Percentiles rank a stretch among this genome's conserved stretches.
Conservation (phyloP, 2,113 vertebrate species). For the Rhinoderma darwinii region DNA sequence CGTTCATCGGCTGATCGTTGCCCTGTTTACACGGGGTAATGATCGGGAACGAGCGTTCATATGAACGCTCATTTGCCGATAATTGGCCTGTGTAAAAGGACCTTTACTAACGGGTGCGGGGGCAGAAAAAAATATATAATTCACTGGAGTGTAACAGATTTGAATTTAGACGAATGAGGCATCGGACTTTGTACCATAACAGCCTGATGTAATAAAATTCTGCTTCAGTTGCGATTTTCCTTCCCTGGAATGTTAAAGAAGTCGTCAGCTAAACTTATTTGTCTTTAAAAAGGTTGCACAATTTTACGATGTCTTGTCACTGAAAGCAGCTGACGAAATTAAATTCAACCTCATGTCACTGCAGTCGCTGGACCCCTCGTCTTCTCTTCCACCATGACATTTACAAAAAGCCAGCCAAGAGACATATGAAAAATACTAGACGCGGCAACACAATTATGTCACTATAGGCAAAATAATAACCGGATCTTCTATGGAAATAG, state of each 20-base stretch:
- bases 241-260: conserved; percentile 42
- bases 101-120: no score
- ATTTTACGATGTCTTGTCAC: conserved; percentile 34
- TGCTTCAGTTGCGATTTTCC: neutral
- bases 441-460: conserved; percentile 7
- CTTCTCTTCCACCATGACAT: conserved; percentile 5
- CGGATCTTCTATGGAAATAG: conserved; percentile 6
- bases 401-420: neutral
- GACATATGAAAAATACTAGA: neutral
- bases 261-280: conserved; percentile 45
- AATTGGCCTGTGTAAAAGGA: no score
- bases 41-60: no score
- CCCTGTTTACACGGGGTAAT: no score
- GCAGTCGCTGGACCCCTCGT: neutral
- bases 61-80: no score
- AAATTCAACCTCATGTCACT: neutral
- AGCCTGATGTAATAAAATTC: conserved; percentile 22
- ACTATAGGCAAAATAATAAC: neutral
- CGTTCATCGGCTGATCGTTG: no score
- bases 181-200: conserved; percentile 38
- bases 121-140: no score
- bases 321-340: conserved; percentile 25
- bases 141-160: neutral
- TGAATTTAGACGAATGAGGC: neutral
- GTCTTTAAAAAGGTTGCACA: conserved; percentile 41